Evolutionary conservation across 2,113 vertebrate genomes (phyloP), one percentile per base, ranked within the genome.

Genomic region (Nothoprocta perdicaria): DNA sequence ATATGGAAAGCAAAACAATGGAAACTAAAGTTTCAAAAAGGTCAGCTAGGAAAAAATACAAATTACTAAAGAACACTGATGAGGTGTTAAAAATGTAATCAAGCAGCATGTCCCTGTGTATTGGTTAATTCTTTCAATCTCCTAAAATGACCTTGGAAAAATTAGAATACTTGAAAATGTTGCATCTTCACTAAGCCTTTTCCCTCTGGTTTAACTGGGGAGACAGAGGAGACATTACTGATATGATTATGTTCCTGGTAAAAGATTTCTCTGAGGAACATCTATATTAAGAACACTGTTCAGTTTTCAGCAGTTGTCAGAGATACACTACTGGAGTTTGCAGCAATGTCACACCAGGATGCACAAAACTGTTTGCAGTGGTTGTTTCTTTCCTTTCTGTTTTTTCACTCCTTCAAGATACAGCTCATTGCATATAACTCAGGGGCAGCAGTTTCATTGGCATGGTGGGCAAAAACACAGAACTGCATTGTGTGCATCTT

Each of bases 81-180:
- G 75, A 77, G 77, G 61, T 81, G 53, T 86, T 92, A 77, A 78
- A 95, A 86, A 71, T 29, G 8, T 83, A 94, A 85, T 88, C 72
- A 94, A 79, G 67, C 29, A 84, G 31, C 6, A 38, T 52, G 63
- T 55, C 50, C 61, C 35, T 77, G 6, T 60, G 19, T 31, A 57
- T 4, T 11, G 15, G 80, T 94, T 89, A 85, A 63, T 89, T 87
- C n/a, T 53, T 87, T 87, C 53, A 45, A 7, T 80, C 45, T 95
- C 40, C 15, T 35, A 57, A 89, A 96, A 63, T 69, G 73, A 93
- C 88, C 79, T 91, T 85, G 69, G 29, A 11, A 90, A 90, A 94
- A 90, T 78, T 77, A 86, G 58, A 90, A 74, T 60, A 31, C 58
- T 88, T 79, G 38, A 90, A 92, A 89, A 89, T 71, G 9, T 81